These are phyloP conservation scores for Anolis sagrei DNA, from an alignment of 2,113 vertebrate genomes.

Conservation along the genomic window DNA sequence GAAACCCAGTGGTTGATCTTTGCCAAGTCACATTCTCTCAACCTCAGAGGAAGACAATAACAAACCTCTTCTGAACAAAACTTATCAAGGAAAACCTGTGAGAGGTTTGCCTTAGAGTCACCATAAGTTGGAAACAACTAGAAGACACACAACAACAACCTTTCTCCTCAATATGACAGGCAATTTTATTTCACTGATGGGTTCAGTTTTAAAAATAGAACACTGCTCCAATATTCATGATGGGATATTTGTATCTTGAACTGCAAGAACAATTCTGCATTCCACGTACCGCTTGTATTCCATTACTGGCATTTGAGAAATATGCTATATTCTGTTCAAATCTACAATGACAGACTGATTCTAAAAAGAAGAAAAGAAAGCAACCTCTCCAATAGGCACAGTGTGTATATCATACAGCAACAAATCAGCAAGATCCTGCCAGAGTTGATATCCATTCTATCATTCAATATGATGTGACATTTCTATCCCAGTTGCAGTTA, in stretches of 20 bases:
- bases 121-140: no score
- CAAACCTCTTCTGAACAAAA: no score
- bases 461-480: conserved; percentile 1
- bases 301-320: background rate
- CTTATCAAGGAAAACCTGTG: no score
- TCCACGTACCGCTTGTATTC: background rate
- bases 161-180: background rate
- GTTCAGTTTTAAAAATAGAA: conserved; percentile 12
- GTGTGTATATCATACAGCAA: background rate
- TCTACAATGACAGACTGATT: conserved; percentile 10
- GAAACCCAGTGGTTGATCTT: no score
- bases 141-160: no score
- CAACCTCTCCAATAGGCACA: background rate
- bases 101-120: no score
- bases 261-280: conserved; percentile 17
- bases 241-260: background rate
- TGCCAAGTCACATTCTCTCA: no score
- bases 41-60: no score
- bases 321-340: conserved; percentile 16
- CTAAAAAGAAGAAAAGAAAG: conserved; percentile 9
- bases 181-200: conserved; percentile 1
- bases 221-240: background rate
- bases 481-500: background rate
- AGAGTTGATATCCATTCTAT: background rate
- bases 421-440: background rate